These are phyloP conservation scores for Amblyraja radiata DNA, from an alignment of 2,797 vertebrate genomes.

Conservation along the genomic window DNA sequence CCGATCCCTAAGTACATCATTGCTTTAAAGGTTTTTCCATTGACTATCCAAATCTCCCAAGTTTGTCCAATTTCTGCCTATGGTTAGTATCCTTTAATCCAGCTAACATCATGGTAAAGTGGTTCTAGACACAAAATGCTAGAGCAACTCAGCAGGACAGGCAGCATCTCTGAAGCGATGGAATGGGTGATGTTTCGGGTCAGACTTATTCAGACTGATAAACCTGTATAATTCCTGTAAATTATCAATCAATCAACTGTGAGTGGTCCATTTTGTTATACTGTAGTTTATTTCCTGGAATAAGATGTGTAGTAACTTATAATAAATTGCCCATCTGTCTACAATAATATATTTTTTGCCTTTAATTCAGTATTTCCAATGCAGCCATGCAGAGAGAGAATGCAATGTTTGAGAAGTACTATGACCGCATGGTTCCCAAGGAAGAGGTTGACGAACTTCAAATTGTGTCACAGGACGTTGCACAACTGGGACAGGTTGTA, in stretches of 20 bases:
- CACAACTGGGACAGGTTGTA: slow-evolving; percentile 31
- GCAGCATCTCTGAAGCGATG: no score
- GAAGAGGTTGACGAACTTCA: slow-evolving; percentile 39
- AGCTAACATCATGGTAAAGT: no score
- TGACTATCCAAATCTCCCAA: no score
- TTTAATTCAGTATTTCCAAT: slow-evolving; percentile 52
- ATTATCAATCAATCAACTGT: neutral
- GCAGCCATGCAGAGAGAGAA: slow-evolving; percentile 54
- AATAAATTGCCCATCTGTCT: neutral
- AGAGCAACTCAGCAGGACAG: no score
- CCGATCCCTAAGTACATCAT: no score
- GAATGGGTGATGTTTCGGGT: no score
- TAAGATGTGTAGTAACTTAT: neutral
- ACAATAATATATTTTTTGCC: slow-evolving; percentile 3
- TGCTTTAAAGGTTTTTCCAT: no score
- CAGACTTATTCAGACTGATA: neutral
- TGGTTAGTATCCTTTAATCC: no score
- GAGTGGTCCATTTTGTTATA: neutral
- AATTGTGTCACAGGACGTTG: neutral
- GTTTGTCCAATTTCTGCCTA: no score
- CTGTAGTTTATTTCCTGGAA: neutral
- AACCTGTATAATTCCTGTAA: neutral
- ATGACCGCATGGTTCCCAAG: slow-evolving; percentile 50
- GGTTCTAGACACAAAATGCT: no score
- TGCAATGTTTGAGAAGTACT: slow-evolving; percentile 60